Percentiles rank a stretch among this genome's conserved stretches.
Conservation (phyloP, 2,888 invertebrate genomes). For the Gymnocheta viridis region DNA sequence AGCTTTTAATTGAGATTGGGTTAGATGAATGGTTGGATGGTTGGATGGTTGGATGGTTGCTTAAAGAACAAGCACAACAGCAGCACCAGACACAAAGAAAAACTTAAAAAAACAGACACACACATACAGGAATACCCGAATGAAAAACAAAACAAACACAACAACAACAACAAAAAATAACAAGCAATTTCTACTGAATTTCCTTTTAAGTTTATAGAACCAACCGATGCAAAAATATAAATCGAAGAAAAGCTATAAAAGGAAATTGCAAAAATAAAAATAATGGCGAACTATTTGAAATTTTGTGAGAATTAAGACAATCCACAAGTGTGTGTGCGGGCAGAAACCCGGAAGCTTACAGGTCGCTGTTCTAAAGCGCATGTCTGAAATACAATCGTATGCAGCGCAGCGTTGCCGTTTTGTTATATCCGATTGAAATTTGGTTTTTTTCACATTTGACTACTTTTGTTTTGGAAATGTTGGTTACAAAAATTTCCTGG, state of each 20-base stretch:
- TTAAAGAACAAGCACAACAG: slow-evolving; percentile 35
- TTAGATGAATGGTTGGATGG: slow-evolving; percentile 13
- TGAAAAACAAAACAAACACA: slow-evolving; percentile 20
- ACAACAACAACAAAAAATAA: too few species aligned
- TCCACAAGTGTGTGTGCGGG: slow-evolving; percentile 80
- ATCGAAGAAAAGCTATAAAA: not conserved
- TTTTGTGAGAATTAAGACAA: slow-evolving; percentile 70
- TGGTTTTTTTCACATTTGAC: too few species aligned
- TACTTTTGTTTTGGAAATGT: too few species aligned
- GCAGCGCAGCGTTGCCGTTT: too few species aligned
- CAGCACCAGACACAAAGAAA: slow-evolving; percentile 59
- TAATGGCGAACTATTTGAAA: slow-evolving; percentile 33
- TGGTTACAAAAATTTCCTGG: too few species aligned
- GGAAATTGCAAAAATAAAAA: slow-evolving; percentile 38
- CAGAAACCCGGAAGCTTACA: slow-evolving; percentile 73
- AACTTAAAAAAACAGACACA: slow-evolving; percentile 25
- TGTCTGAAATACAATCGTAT: slow-evolving; percentile 51
- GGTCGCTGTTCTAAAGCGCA: slow-evolving; percentile 72
- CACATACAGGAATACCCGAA: not conserved
- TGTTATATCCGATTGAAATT: too few species aligned
- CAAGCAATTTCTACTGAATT: slow-evolving; percentile 21
- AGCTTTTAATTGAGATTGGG: slow-evolving; percentile 54
- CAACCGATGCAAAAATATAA: slow-evolving; percentile 2
- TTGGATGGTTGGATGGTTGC: slow-evolving; percentile 2
- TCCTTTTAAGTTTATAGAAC: not conserved